A percentile compares a stretch with the other conserved stretches of the same genome.
Conservation (phyloP, 2,888 invertebrate species). For the Ichneumon xanthorius region DNA sequence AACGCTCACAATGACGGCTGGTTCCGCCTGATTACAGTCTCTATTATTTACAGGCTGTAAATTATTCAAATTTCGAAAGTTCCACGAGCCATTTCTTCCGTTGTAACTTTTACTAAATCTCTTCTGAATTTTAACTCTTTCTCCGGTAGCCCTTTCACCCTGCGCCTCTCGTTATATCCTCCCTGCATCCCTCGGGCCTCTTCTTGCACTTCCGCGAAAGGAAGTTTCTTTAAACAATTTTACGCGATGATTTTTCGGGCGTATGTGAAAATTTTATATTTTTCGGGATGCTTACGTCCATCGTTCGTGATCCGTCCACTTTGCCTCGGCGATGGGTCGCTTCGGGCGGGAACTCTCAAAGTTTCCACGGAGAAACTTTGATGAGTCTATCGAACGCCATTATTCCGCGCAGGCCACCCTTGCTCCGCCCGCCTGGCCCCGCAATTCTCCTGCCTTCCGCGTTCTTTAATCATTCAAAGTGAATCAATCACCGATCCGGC, state of each 20-base stretch:
- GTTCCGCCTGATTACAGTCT: constrained; percentile 79
- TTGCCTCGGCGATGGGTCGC: constrained; percentile 57
- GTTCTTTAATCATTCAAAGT: constrained; percentile 85
- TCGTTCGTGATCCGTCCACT: constrained; percentile 54
- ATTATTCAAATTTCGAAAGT: constrained; percentile 77
- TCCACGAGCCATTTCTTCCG: constrained; percentile 31
- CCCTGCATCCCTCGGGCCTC: neutral
- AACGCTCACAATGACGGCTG: constrained; percentile 75
- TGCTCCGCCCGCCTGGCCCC: constrained; percentile 61
- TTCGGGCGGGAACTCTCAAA: constrained; percentile 74
- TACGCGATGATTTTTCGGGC: constrained; percentile 1
- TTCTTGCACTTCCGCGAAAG: constrained; percentile 11
- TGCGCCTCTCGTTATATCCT: constrained; percentile 17
- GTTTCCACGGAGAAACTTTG: constrained; percentile 80
- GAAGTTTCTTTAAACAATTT: constrained; percentile 10
- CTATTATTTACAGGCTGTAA: constrained; percentile 80
- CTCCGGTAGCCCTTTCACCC: constrained; percentile 5
- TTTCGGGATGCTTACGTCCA: constrained; percentile 26
- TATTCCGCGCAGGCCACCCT: constrained; percentile 76
- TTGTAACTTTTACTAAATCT: constrained; percentile 28
- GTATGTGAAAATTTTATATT: constrained; percentile 28
- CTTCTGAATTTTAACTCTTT: constrained; percentile 46
- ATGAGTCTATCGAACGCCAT: constrained; percentile 84
- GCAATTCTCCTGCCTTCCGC: constrained; percentile 72
- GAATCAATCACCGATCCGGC: constrained; percentile 84